A percentile compares a stretch with the other conserved stretches of the same genome.
Evolutionary conservation across 2,113 vertebrate species (phyloP).

Genomic region (Sialia sialis): DNA sequence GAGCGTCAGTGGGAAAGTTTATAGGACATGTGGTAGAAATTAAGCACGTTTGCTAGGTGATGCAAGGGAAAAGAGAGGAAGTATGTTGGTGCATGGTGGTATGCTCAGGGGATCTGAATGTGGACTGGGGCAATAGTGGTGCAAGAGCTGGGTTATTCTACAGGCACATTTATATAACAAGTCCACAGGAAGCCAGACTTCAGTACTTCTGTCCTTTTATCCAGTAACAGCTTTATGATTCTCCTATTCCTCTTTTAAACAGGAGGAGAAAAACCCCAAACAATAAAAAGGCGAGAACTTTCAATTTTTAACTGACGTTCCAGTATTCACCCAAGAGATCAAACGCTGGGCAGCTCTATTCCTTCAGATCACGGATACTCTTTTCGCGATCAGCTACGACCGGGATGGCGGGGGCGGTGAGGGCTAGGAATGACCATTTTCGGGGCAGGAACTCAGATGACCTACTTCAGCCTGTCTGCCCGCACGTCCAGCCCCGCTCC

Average conservation of each 20-base stretch:
- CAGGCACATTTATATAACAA: neutral
- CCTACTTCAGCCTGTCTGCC: neutral
- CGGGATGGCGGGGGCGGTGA: fast-evolving
- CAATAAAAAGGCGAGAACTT: neutral
- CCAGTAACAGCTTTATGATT: neutral
- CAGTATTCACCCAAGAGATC: neutral
- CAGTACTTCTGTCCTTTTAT: neutral
- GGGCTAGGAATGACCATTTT: neutral
- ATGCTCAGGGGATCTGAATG: neutral
- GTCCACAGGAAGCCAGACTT: neutral
- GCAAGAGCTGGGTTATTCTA: neutral
- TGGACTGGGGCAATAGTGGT: neutral
- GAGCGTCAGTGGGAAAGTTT: slow-evolving; percentile 20
- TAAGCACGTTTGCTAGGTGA: neutral
- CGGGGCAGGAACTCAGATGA: neutral
- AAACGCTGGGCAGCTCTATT: neutral
- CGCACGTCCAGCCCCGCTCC: neutral
- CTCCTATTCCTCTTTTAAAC: neutral
- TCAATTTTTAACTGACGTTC: fast-evolving
- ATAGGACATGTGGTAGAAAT: slow-evolving; percentile 2
- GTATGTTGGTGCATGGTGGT: neutral
- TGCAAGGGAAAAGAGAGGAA: neutral
- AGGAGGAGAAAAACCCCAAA: fast-evolving
- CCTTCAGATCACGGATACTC: neutral
- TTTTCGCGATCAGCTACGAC: neutral